phyloP scores from a whole-genome alignment of 2,888 invertebrate species.

The Chymomyza fuscimana region DNA sequence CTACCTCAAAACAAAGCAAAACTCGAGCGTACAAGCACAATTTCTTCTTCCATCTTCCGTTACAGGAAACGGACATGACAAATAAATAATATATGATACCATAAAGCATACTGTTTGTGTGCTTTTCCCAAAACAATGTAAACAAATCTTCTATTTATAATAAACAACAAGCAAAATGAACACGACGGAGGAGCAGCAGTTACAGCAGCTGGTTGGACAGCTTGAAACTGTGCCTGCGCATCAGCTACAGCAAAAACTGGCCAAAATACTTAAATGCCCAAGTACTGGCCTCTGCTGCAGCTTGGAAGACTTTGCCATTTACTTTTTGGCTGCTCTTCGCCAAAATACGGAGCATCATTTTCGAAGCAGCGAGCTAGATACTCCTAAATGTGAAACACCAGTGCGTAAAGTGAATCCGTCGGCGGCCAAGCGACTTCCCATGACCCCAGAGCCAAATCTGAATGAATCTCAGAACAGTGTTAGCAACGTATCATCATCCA shows the following conservation, averaged over 20 bases:
- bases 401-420: slow-evolving; percentile 27
- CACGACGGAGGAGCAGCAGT: slow-evolving; percentile 34
- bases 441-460: neutral
- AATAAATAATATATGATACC: slow-evolving; percentile 30
- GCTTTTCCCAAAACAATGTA: slow-evolving; percentile 23
- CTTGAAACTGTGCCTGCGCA: slow-evolving; percentile 32
- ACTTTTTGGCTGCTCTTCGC: slow-evolving; percentile 82
- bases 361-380: slow-evolving; percentile 57
- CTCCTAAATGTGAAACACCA: slow-evolving; percentile 62
- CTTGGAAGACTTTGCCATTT: slow-evolving; percentile 82
- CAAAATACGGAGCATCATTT: slow-evolving; percentile 81
- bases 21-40: slow-evolving; percentile 37
- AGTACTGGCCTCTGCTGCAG: slow-evolving; percentile 39
- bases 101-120: slow-evolving; percentile 12
- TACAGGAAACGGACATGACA: slow-evolving; percentile 57
- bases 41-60: slow-evolving; percentile 73
- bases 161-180: slow-evolving; percentile 16
- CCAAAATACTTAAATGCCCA: slow-evolving; percentile 35
- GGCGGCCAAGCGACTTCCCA: slow-evolving; percentile 7
- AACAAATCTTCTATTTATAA: slow-evolving; percentile 9
- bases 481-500: neutral
- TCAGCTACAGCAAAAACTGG: slow-evolving; percentile 44
- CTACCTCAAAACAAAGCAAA: slow-evolving; percentile 36
- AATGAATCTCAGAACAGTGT: slow-evolving; percentile 42
- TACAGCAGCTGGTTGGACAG: slow-evolving; percentile 44